Base-by-base conservation (phyloP, 2,888 invertebrate species). In the Dryobota labecula region DNA sequence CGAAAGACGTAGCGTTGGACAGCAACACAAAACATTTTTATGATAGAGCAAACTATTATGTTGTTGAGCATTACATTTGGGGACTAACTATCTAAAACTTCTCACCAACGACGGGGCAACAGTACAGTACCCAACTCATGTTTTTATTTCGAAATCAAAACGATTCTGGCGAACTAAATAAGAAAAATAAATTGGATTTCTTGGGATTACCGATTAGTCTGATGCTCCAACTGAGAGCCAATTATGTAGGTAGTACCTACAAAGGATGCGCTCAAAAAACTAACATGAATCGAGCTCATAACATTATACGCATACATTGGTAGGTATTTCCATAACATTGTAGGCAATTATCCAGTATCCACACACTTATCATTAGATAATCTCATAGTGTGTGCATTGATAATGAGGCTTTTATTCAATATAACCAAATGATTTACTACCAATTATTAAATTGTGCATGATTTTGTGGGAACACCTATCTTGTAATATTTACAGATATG, bases 321-420 rank as follows among this genome's bases (percentile, higher is more conserved):
- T 51, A 58, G 41, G 41, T 38, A 57, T 57, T 68, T 77, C 67
- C 73, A 78, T 68, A 62, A 56, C n/a, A 60, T 47, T 43, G n/a
- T 27, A 54, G 30, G 49, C 38, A 80, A 47, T 63, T 68, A 80
- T 66, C 38, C 53, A 68, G 62, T 80, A 62, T 65, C 38, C 64
- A 68, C 60, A 68, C 61, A 75, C 57, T 75, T 70, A 70, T 66
- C 72, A 62, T 83, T 57, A 66, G 70, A 68, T 83, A 85, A 85
- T 76, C 70, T 84, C 84, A 84, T 70, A 70, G 30, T 68, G 33
- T 36, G 33, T 73, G 49, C 24, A 53, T 38, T 57, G 33, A 56
- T n/a, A n/a, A n/a, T 70, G 56, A 63, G 65, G 60, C 51, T 77
- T 73, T n/a, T 18, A 57, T 66, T 45, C 71, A 69, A 68, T 65